Base-by-base conservation (phyloP, 2,888 invertebrate species). In the Mayetiola destructor region DNA sequence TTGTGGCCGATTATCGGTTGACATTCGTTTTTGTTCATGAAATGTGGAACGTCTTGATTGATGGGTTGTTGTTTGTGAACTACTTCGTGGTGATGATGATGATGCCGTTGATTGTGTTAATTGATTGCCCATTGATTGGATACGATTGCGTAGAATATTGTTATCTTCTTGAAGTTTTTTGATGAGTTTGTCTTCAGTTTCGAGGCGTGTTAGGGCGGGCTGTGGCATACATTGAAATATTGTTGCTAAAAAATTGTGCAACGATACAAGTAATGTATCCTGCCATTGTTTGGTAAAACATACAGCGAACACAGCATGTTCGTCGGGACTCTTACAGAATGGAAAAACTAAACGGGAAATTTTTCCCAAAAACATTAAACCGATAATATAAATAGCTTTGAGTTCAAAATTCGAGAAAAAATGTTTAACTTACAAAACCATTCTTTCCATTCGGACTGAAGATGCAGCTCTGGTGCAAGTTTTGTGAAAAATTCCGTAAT, bases 281-380 rank as follows among this genome's bases (percentile, higher is more conserved):
- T 94, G 93, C 96, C 96, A 97, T 59, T 88, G 88, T 61, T 88
- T 82, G 9, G 88, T 88, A 72, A 93, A 97, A 72, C 90, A 91
- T 57, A 90, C 77, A 16, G 87, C 81, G 72, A 92, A 97, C 36
- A 80, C 78, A 14, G 87, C 83, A 67, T 88, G 88, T 65, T 94
- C 94, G 71, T 94, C 93, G 0, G 94, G 91, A 69, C 86, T 90
- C 68, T 86, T 86, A 55, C 92, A 79, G 69, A 88, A 96, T 1
- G 95, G 92, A 60, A 96, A 76, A 73, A 88, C 95, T 96, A 71
- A 55, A 78, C 12, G 23, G 5, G 10, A 20, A 42, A 23, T 21
- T 9, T 8, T n/a, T 8, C 14, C 14, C 3, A 3, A 23, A 23
- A 23, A 42, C 8, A 12, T 32, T 32, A 32, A 32, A 32, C 8